Evolutionary conservation across 1,140 invertebrate genomes (phyloP), one percentile per base, ranked within the genome.

Genomic region (Delia radicum): DNA sequence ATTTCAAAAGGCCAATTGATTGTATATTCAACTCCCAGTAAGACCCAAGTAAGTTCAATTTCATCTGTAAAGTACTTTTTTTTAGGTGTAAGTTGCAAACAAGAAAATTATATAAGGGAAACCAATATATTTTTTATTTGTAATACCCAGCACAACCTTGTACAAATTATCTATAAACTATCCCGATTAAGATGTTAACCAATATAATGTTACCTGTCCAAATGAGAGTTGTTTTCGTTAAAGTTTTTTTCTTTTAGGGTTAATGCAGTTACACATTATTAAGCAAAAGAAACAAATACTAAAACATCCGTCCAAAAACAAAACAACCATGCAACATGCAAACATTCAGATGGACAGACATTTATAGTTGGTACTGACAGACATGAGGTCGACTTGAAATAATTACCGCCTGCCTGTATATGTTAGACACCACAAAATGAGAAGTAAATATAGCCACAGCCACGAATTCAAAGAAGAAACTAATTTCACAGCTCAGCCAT

Each of bases 181-280:
- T 29, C 26, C 29, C 31, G 67, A 76, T 76, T 76, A 73, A 76
- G 61, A 76, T 73, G 75, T 76, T 76, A 73, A 37, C 37, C 55
- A 72, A 71, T 48, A 76, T 73, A 76, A 72, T 76, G 75, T 76
- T 76, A 72, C 69, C 71, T 76, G 75, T 76, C 75, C 29, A 27
- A 63, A 37, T 69, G 65, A 33, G 29, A 69, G 65, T 69, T 21
- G 65, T 31, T 37, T n/a, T 55, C 15, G 42, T 46, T 46, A 46
- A 3, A 8, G 42, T 46, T 55, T 15, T 55, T 55, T 55, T n/a
- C 8, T 55, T 55, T 55, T 55, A 55, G 48, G 48, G 48, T 55
- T 55, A 55, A 55, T 55, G 48, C 48, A 24, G 18, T 55, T 55
- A 55, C 48, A 55, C 48, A 37, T 55, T 55, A 55, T 55, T 55